Evolutionary conservation across 2,113 vertebrate genomes (phyloP), one percentile per base, ranked within the genome.

Genomic region (Pimephales promelas): DNA sequence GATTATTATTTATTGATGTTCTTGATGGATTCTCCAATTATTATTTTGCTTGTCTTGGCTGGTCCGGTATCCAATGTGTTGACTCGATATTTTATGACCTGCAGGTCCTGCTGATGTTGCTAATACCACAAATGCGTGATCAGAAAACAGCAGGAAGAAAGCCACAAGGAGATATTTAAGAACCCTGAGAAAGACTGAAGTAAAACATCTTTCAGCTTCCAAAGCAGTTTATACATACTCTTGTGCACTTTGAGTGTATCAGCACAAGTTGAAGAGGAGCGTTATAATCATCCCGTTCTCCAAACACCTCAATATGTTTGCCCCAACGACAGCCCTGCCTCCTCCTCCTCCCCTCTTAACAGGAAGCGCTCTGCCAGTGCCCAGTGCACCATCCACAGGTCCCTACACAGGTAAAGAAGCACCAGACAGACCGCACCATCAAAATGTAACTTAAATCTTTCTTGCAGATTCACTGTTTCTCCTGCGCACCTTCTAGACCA

Each of bases 401-500:
- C 84, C 84, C 2, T 88, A 84, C 54, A 78, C 81, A 83, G 86
- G 86, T 85, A 83, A 13, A 36, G 22, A n/a, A 70, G 10, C 14
- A 57, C 59, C n/a, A 52, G 16, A 52, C 40, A 1, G 22, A 24
- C 11, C 11, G 7, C 26, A 74, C 16, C 24, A 52, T 26, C 26
- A 31, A 52, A 74, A 66, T 61, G 10, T 13, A 5, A n/a, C 62
- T 34, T 1, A 34, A 18, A 66, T 66, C 62, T 18, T 28, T 16
- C 62, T 26, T 3, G 2, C 5, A 57, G 36, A 40, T 13, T 36
- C 5, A 34, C 31, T 59, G 10, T 47, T 16, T 81, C 43, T 14
- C 28, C 4, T 7, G 0, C 18, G 40, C 52, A 4, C 6, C 26
- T 31, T 81, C 8, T 90, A 95, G 95, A 95, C 86, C 94, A 94